A percentile compares a stretch with the other conserved stretches of the same genome.
phyloP scores from a whole-genome alignment of 2,888 invertebrate species.

The Chrysodeixis includens region DNA sequence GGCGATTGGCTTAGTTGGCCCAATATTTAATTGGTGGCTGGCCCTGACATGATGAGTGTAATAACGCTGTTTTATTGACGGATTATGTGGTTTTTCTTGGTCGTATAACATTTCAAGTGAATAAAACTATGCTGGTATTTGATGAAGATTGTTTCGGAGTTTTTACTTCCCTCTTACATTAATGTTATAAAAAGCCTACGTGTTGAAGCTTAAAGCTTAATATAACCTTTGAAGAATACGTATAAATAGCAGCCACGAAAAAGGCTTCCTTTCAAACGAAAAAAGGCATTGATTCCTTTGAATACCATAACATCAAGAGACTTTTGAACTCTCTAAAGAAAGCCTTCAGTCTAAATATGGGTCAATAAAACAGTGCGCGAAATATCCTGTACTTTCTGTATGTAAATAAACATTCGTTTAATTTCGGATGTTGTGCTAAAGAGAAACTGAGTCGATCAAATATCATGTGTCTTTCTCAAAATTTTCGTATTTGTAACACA shows the following conservation, averaged over 20 bases:
- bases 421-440: no score
- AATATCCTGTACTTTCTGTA: background rate
- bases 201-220: background rate
- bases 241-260: no score
- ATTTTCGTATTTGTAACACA: no score
- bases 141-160: background rate
- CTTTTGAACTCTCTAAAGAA: no score
- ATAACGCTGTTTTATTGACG: slow-evolving; percentile 32
- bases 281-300: background rate
- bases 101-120: slow-evolving; percentile 19
- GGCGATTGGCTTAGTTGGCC: slow-evolving; percentile 43
- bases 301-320: background rate
- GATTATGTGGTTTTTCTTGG: slow-evolving; percentile 34
- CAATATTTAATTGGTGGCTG: slow-evolving; percentile 39
- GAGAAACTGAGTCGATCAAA: no score
- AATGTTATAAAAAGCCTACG: no score
- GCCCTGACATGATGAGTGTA: slow-evolving; percentile 52
- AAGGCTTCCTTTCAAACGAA: background rate
- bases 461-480: no score
- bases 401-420: background rate
- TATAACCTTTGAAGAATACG: no score
- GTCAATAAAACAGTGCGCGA: background rate
- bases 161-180: no score
- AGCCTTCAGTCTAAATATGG: background rate
- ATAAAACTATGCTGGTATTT: slow-evolving; percentile 9